These are phyloP conservation scores for Chymomyza amoena DNA, from an alignment of 2,888 invertebrate species.

Conservation along the genomic window DNA sequence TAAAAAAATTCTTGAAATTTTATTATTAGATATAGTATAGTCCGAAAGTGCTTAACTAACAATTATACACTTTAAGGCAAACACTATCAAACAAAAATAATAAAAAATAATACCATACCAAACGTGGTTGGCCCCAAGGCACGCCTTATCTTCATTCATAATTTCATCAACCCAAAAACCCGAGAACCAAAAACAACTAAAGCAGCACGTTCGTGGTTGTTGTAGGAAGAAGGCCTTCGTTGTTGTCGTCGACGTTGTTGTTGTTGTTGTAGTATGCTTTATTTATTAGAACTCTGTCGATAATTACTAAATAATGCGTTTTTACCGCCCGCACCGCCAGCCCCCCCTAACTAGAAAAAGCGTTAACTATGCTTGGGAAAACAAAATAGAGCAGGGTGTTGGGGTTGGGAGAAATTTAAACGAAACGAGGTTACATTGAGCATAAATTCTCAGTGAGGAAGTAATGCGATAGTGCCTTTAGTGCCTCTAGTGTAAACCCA, in stretches of 20 bases:
- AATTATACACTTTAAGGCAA: not conserved
- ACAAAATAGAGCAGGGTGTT: conserved; percentile 19
- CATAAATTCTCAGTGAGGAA: conserved; percentile 53
- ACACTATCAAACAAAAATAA: not conserved
- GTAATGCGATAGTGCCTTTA: conserved; percentile 33
- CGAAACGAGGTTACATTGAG: conserved; percentile 64
- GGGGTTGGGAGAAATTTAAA: not conserved
- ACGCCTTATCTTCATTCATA: conserved; percentile 73
- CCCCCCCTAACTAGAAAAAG: conserved; percentile 26
- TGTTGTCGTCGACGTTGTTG: conserved; percentile 10
- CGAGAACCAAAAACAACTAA: conserved; percentile 18
- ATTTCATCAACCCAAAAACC: conserved; percentile 69
- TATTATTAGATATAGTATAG: not conserved
- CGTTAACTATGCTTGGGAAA: conserved; percentile 62
- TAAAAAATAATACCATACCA: not conserved
- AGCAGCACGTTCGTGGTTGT: not conserved
- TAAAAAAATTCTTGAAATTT: not conserved
- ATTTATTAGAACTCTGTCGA: conserved; percentile 75
- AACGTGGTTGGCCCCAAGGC: conserved; percentile 26
- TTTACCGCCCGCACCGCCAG: conserved; percentile 30
- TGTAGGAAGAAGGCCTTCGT: conserved; percentile 35
- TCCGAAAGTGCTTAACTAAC: not conserved
- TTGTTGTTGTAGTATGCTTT: conserved; percentile 44
- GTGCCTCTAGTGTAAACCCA: conserved; percentile 2
- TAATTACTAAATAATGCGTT: conserved; percentile 76